phyloP scores from a whole-genome alignment of 2,888 invertebrate genomes.

The Cryptus armator region DNA sequence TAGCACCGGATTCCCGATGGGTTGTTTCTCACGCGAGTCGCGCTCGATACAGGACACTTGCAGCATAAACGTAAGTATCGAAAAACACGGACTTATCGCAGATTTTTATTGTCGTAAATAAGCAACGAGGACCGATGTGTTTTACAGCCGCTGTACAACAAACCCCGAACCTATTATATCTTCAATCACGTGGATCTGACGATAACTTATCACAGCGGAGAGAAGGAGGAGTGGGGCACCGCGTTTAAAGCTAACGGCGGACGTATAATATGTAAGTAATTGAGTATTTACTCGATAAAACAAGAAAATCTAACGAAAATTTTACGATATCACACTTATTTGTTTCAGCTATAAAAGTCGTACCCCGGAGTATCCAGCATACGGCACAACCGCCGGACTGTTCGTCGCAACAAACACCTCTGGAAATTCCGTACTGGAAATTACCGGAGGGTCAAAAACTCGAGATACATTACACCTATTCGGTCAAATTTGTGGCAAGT shows the following conservation, averaged over 20 bases:
- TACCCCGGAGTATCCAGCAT: slow-evolving; percentile 86
- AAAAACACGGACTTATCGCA: background rate
- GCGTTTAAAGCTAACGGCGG: slow-evolving; percentile 93
- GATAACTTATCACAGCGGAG: slow-evolving; percentile 97
- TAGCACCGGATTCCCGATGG: slow-evolving; percentile 99
- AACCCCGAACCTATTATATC: slow-evolving; percentile 93
- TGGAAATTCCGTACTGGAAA: slow-evolving; percentile 89
- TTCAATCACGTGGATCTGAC: slow-evolving; percentile 98
- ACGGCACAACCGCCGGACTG: slow-evolving; percentile 78
- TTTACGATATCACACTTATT: background rate
- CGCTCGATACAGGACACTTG: slow-evolving; percentile 78
- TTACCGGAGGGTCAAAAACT: slow-evolving; percentile 86
- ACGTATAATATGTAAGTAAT: slow-evolving; percentile 89
- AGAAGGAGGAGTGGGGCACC: slow-evolving; percentile 94
- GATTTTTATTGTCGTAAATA: background rate
- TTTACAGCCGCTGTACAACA: slow-evolving; percentile 86
- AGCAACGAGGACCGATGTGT: background rate
- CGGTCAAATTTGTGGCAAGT: slow-evolving; percentile 91
- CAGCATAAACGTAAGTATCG: slow-evolving; percentile 76
- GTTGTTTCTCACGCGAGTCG: slow-evolving; percentile 92
- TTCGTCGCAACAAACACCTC: slow-evolving; percentile 86
- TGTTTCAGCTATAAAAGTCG: slow-evolving; percentile 86
- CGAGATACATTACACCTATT: slow-evolving; percentile 94
- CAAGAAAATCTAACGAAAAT: background rate
- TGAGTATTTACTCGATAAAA: slow-evolving; percentile 75